Percentiles rank a stretch among this genome's conserved stretches.
Conservation (phyloP, 2,113 vertebrate species). For the Marmota monax region DNA sequence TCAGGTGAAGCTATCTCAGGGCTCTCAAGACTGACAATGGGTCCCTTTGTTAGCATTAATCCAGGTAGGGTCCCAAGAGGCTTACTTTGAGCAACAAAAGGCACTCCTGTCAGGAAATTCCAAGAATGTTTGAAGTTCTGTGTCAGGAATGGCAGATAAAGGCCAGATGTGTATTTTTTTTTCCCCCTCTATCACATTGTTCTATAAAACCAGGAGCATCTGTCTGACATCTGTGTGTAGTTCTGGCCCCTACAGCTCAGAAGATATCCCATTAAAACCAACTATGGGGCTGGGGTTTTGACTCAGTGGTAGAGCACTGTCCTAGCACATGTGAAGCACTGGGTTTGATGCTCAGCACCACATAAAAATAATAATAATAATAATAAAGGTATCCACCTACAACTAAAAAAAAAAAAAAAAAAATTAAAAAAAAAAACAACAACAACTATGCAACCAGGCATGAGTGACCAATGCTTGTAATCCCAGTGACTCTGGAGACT, state of each 20-base stretch:
- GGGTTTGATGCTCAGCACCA: too few relatives aligned
- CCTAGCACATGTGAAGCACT: too few relatives aligned
- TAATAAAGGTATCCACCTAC: too few relatives aligned
- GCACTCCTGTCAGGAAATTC: not conserved
- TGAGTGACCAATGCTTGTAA: too few relatives aligned
- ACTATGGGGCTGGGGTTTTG: too few relatives aligned
- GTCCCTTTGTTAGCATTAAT: not conserved
- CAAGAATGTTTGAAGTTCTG: not conserved
- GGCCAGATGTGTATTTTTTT: not conserved
- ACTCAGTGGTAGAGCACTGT: too few relatives aligned
- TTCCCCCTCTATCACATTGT: not conserved
- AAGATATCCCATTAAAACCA: not conserved
- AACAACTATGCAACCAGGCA: too few relatives aligned
- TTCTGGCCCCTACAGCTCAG: not conserved
- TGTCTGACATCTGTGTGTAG: not conserved
- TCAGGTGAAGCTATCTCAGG: not conserved
- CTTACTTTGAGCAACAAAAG: not conserved
- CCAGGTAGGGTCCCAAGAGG: not conserved
- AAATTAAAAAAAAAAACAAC: not conserved
- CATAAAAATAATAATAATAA: too few relatives aligned
- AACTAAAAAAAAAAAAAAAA: not conserved
- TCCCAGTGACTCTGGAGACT: too few relatives aligned
- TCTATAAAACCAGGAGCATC: not conserved
- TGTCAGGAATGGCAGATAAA: not conserved
- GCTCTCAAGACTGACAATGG: not conserved